Base-by-base conservation (phyloP, 2,113 vertebrate genomes). In the Ophthalmotilapia sp. region DNA sequence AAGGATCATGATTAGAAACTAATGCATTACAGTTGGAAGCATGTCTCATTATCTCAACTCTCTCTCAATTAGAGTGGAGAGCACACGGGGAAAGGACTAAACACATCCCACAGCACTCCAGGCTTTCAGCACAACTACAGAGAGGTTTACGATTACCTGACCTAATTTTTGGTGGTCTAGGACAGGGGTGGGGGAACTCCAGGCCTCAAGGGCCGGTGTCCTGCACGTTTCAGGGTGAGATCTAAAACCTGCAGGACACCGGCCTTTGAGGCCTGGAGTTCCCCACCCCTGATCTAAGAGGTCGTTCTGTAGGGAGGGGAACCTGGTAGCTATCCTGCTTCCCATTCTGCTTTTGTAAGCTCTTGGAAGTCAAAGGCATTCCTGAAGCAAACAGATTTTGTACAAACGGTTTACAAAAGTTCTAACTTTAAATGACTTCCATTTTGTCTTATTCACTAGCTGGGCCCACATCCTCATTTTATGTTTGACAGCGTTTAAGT, bases 251-350 rank as follows among this genome's bases (percentile, higher is more conserved):
- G 58, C 29, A 62, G 56, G 56, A 60, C 29, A 4, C 56, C 0
- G 3, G 9, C 3, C 2, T 10, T 6, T 11, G 29, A 62, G 1
- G 29, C 15, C 58, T 33, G 29, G 58, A 29, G 13, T 58, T 58
- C 7, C 23, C 13, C 23, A 9, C 23, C 23, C 55, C 23, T 29
- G 55, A 0, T 0, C 1, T 3, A 23, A 1, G 36, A 68, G 36
- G 15, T 14, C 4, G 1, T 21, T 68, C 33, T 19, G 15, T 33
- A 26, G 21, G 54, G 21, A 23, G 21, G 11, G 21, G 21, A 13
- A 13, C 54, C n/a, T 23, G 53, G 19, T 14, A 11, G 56, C 56
- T 60, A 31, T 15, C 26, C 23, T 58, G 55, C 23, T 58, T 58
- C 55, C 56, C 26, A 60, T 17, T 60, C 56, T 31, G 5, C 56